Evolutionary conservation across 2,888 invertebrate genomes (phyloP).

Genomic region (Sphaeridia pumilis): DNA sequence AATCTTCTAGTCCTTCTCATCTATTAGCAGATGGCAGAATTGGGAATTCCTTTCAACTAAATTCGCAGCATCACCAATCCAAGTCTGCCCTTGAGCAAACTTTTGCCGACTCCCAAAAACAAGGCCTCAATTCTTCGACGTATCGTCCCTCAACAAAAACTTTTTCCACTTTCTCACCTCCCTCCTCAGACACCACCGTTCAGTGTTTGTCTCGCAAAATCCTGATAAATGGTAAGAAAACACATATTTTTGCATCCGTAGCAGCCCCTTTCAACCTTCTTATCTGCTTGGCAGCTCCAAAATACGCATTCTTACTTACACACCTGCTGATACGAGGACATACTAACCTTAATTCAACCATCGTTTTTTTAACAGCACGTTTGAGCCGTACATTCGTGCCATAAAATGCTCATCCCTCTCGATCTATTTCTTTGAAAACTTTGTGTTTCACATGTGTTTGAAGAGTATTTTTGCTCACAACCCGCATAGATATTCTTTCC

Average conservation of each 20-base stretch:
- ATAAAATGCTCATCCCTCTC: no score
- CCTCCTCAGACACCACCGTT: constrained; percentile 4
- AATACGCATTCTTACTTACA: background rate
- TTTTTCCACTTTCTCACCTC: constrained; percentile 5
- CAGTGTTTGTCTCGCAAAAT: constrained; percentile 28
- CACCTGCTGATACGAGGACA: no score
- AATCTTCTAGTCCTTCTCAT: constrained; percentile 16
- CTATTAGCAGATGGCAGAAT: constrained; percentile 24
- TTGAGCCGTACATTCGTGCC: no score
- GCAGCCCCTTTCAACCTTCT: no score
- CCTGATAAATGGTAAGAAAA: constrained; percentile 27
- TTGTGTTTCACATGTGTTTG: no score
- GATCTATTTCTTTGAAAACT: no score
- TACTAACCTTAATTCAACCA: no score
- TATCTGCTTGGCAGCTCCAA: no score
- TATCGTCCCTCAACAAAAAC: background rate
- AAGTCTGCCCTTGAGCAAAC: background rate
- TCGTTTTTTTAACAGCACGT: no score
- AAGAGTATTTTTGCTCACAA: no score
- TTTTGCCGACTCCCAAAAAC: background rate
- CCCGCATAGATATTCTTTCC: no score
- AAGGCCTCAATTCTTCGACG: background rate
- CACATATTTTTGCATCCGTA: no score
- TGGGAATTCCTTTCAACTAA: constrained; percentile 31
- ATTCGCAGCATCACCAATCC: constrained; percentile 19